These are phyloP conservation scores for Cerastoderma edule DNA, from an alignment of 2,888 invertebrate species.

Conservation along the genomic window DNA sequence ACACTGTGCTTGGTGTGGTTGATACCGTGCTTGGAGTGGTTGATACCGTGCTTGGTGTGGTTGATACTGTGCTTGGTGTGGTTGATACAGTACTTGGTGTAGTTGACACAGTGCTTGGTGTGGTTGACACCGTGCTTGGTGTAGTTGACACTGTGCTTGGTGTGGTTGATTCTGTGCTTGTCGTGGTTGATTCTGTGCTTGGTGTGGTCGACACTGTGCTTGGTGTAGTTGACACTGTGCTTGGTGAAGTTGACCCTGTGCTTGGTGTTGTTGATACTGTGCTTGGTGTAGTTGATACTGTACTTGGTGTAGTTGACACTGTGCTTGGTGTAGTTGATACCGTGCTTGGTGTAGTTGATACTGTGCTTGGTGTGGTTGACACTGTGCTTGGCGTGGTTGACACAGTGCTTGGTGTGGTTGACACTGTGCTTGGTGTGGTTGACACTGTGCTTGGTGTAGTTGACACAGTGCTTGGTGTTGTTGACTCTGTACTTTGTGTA, in stretches of 20 bases:
- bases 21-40: background rate
- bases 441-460: background rate
- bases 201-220: background rate
- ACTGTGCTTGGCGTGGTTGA: background rate
- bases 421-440: background rate
- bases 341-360: background rate
- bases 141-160: background rate
- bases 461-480: background rate
- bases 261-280: background rate
- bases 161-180: background rate
- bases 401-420: background rate
- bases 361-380: background rate
- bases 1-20: background rate
- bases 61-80: background rate
- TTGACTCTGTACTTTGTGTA: no score
- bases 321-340: background rate
- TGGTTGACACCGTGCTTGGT: background rate
- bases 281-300: background rate
- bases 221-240: background rate
- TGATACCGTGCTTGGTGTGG: background rate
- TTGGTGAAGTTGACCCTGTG: background rate
- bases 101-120: background rate
- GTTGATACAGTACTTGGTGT: background rate
- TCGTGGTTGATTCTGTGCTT: background rate
- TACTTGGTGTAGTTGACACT: background rate